phyloP scores from a whole-genome alignment of 92 coral and sea anemone genomes.

The Porites divaricata region DNA sequence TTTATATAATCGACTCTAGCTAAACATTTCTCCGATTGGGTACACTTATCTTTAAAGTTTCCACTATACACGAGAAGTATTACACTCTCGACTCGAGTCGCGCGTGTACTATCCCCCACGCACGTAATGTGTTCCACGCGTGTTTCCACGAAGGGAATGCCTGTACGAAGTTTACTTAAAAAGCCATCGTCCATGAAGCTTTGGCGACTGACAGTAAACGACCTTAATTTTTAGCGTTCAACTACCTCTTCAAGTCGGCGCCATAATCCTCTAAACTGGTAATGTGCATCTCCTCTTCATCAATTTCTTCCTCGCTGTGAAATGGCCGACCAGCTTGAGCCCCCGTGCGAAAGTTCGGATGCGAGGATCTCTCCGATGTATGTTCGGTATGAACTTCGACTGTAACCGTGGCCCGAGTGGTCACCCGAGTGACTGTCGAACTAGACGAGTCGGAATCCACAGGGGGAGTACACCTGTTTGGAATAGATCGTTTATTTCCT shows the following conservation, averaged over 20 bases:
- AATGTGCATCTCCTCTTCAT: constrained; percentile 24
- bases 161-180: background rate
- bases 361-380: constrained; percentile 54
- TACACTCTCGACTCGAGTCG: background rate
- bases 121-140: constrained; percentile 20
- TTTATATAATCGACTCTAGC: background rate
- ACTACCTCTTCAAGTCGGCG: constrained; percentile 2
- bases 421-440: constrained; percentile 84
- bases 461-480: constrained; percentile 60
- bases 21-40: background rate
- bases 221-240: background rate
- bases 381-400: constrained; percentile 83
- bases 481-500: constrained; percentile 38
- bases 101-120: background rate
- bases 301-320: constrained; percentile 17
- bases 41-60: background rate
- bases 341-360: constrained; percentile 38
- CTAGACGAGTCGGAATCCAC: constrained; percentile 90
- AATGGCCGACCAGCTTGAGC: constrained; percentile 35
- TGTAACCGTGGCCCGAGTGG: constrained; percentile 89
- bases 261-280: constrained; percentile 31
- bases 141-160: background rate
- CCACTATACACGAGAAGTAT: background rate
- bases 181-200: background rate
- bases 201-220: background rate